These are phyloP conservation scores for Eupithecia vulgata DNA, from an alignment of 2,888 invertebrate species.

Conservation along the genomic window DNA sequence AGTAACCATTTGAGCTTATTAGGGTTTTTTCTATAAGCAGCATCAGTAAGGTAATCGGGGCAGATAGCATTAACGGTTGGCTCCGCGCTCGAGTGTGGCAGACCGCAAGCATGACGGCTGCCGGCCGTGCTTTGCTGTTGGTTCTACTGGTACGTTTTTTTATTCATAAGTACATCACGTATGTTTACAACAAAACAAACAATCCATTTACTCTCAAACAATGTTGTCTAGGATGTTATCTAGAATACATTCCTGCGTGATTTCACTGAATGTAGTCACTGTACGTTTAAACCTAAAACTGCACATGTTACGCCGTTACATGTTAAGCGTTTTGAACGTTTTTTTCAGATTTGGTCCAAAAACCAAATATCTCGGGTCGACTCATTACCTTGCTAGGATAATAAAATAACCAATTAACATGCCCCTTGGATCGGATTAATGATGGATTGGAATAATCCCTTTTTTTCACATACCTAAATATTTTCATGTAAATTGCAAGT, in stretches of 20 bases:
- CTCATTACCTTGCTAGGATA: not conserved
- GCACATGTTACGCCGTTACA: too few species aligned
- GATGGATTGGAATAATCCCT: too few species aligned
- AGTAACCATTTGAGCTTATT: constrained; percentile 40
- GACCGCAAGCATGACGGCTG: constrained; percentile 82
- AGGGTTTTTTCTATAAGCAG: constrained; percentile 64
- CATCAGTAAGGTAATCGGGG: constrained; percentile 81
- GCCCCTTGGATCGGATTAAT: too few species aligned
- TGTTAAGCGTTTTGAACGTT: too few species aligned
- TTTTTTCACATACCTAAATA: too few species aligned
- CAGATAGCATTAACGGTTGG: constrained; percentile 83
- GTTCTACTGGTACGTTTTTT: constrained; percentile 72
- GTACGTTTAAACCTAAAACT: not conserved
- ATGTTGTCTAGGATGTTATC: not conserved
- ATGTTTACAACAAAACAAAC: constrained; percentile 4
- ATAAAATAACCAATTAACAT: not conserved
- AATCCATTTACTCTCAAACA: not conserved
- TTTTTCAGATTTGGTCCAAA: not conserved
- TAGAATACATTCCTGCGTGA: not conserved
- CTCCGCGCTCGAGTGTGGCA: constrained; percentile 82
- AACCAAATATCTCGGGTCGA: not conserved
- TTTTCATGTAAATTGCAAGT: not conserved
- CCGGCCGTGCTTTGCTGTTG: constrained; percentile 74
- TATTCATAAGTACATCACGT: constrained; percentile 18
- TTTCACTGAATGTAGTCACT: not conserved